Evolutionary conservation across 2,888 invertebrate genomes (phyloP), one percentile per base, ranked within the genome.

Genomic region (Apeira syringaria): DNA sequence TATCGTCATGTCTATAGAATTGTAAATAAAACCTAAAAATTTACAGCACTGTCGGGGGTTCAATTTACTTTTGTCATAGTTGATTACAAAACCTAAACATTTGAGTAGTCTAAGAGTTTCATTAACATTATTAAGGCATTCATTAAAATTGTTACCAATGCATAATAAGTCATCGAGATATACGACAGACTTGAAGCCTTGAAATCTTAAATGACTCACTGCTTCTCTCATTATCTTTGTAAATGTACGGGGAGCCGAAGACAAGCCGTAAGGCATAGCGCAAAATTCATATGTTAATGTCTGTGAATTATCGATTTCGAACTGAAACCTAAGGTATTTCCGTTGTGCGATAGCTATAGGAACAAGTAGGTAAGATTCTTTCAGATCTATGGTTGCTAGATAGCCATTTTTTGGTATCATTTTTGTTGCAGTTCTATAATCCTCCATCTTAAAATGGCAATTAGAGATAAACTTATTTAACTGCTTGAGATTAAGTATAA

Each of bases 161-260:
- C 27, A 32, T 6, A 39, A 27, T 12, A 32, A 12, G 8, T 42
- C 42, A n/a, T 42, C 42, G 0, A 31, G 7, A 5, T 42, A 42
- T 1, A 36, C 1, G 1, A 35, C 35, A 1, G 27, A 27, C n/a
- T 27, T 13, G 6, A 13, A 13, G 3, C 27, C 25, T 9, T 8
- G 29, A 2, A 15, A n/a, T 8, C 29, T 15, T 6, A 29, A n/a
- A n/a, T n/a, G 15, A 8, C 2, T 8, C 8, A 15, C 15, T 13
- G 15, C 31, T 20, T 31, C 31, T 7, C 20, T 31, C 31, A 31
- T 20, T 6, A 31, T 6, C 10, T 32, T 32, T 2, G 32, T 32
- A 12, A 32, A 31, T 10, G 20, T 20, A n/a, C 31, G 18, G 4
- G 31, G 31, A 10, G 31, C 31, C 6, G 10, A 9, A 10, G 18